A percentile compares a stretch with the other conserved stretches of the same genome.
Conservation (phyloP, 1,140 invertebrate genomes). For the Drosophila littoralis region DNA sequence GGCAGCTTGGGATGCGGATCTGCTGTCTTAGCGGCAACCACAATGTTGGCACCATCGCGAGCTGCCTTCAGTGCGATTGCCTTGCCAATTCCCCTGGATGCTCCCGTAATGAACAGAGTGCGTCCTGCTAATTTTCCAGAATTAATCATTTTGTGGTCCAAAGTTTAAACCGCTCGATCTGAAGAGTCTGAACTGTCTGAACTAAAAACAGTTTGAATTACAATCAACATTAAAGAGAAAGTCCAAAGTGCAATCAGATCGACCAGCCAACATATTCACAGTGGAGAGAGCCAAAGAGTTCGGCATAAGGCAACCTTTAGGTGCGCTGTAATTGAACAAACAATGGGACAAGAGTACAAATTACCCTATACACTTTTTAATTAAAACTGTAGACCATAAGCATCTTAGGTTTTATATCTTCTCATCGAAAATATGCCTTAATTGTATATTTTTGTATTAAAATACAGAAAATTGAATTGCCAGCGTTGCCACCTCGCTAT, state of each 20-base stretch:
- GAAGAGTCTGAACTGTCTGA: constrained; percentile 6
- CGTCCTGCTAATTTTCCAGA: constrained; percentile 93
- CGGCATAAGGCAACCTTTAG: constrained; percentile 1
- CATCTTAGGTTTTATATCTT: not conserved
- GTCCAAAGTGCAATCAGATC: constrained; percentile 76
- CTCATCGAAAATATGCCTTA: not conserved
- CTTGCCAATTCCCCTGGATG: constrained; percentile 98
- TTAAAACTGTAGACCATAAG: not conserved
- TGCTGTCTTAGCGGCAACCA: constrained; percentile 98
- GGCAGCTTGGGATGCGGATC: constrained; percentile 97
- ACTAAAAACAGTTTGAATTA: constrained; percentile 35
- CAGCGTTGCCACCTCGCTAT: not conserved
- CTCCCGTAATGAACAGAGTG: constrained; percentile 98
- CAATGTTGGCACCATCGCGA: constrained; percentile 97
- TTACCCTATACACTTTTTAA: not conserved
- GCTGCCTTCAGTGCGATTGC: constrained; percentile 97
- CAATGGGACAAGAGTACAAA: not conserved
- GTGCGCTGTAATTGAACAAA: constrained; percentile 11
- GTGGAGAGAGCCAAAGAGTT: constrained; percentile 18
- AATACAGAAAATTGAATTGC: not conserved
- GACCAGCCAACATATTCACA: constrained; percentile 37
- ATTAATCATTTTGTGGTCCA: constrained; percentile 84
- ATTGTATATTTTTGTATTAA: not conserved
- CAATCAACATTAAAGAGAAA: constrained; percentile 61
- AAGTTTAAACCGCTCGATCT: constrained; percentile 39